Evolutionary conservation across 2,113 vertebrate species (phyloP), one percentile per base, ranked within the genome.

Genomic region (Protobothrops flavoviridis): DNA sequence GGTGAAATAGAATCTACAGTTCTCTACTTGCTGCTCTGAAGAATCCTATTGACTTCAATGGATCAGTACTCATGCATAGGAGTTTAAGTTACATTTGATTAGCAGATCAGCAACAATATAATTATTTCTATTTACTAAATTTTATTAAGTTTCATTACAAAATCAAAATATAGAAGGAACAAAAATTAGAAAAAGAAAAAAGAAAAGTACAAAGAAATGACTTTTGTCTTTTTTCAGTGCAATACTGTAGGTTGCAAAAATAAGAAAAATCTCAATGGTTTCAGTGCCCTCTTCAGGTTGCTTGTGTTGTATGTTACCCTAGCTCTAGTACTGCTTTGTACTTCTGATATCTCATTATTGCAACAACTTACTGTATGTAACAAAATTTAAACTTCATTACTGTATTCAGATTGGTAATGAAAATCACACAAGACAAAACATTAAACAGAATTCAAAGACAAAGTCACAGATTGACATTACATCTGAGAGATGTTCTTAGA

Each of bases 381-480:
- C 11, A 0, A 92, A 23, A 20, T 0, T 0, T 45, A 56, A 89
- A 89, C n/a, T 33, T 59, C 17, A 43, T 26, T 90, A 92, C 94
- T 23, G 24, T 96, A 95, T 87, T 93, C 94, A 93, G 39, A 69
- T 45, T 92, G 91, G 61, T 48, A 50, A 0, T 0, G 5, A 69
- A n/a, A 53, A n/a, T 69, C 29, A 74, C 15, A 56, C 9, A 93
- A 5, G 50, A 6, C 0, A 29, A 88, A 81, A 81, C 74, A 39
- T 81, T 81, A 81, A 39, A 7, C 74, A 81, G 69, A 81, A 81
- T 81, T 81, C n/a, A n/a, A 3, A 0, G 1, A 33, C 87, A n/a
- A 86, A 26, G 4, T 3, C 0, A 0, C 0, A 0, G 1, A 2
- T 0, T 5, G 26, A 48, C 0, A 24, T 64, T 50, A 55, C 85